Percentiles rank a stretch among this genome's conserved stretches.
These are phyloP conservation scores for Diabrotica undecimpunctata DNA, from an alignment of 1,140 invertebrate species.

Conservation along the genomic window DNA sequence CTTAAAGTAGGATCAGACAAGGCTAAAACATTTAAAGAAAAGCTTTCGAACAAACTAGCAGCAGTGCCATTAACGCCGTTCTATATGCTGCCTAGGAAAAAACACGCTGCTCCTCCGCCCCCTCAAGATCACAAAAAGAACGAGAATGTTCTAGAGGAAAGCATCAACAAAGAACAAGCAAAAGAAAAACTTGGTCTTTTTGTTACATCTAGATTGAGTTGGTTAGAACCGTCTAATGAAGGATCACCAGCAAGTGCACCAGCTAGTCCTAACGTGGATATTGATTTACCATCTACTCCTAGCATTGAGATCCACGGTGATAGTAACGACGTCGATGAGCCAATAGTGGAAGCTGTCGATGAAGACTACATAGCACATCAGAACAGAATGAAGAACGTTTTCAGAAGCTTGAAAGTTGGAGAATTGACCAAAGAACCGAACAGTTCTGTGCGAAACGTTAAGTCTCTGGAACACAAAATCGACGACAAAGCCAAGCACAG, in stretches of 20 bases:
- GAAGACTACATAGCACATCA: neutral
- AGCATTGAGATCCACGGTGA: neutral
- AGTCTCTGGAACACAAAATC: constrained; percentile 17
- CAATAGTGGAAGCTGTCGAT: neutral
- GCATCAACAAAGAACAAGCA: constrained; percentile 26
- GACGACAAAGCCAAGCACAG: constrained; percentile 24
- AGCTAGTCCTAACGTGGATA: neutral
- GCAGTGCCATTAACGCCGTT: constrained; percentile 7
- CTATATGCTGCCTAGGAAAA: neutral
- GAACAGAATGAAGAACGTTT: constrained; percentile 25
- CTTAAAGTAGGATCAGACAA: constrained; percentile 31
- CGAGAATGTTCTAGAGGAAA: constrained; percentile 31
- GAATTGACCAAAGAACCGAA: neutral
- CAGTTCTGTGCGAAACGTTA: constrained; percentile 7
- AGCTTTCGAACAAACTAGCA: constrained; percentile 27
- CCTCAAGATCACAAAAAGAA: constrained; percentile 6
- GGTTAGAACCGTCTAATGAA: constrained; percentile 8
- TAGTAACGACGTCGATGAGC: neutral
- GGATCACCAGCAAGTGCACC: neutral
- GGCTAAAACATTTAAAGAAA: constrained; percentile 30
- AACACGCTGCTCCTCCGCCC: neutral
- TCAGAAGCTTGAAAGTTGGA: constrained; percentile 20
- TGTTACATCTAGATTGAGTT: constrained; percentile 11
- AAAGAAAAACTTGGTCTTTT: constrained; percentile 24
- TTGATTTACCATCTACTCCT: neutral